phyloP scores from a whole-genome alignment of 2,113 vertebrate species.

The Tragelaphus imberbis region DNA sequence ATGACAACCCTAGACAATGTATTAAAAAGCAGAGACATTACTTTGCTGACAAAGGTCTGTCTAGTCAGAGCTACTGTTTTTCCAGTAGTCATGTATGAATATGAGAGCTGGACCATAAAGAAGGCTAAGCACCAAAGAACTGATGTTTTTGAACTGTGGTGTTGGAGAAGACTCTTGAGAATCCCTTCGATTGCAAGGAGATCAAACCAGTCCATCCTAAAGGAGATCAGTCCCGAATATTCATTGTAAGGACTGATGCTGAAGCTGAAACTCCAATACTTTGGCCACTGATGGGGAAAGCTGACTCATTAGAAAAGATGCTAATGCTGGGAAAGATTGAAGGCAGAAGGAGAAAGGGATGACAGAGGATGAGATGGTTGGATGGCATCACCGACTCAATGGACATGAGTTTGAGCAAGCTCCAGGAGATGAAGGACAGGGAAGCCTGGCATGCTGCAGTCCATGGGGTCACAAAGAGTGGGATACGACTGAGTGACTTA shows the following conservation, averaged over 20 bases:
- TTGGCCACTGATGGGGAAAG: not conserved
- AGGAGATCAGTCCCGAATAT: not conserved
- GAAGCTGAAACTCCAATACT: not conserved
- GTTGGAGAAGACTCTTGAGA: not conserved
- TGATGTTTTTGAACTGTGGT: not conserved
- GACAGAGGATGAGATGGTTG: not conserved
- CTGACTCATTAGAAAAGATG: not conserved
- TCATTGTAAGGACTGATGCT: not conserved
- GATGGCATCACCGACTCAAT: not conserved
- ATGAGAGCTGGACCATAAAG: not conserved
- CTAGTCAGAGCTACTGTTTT: not conserved
- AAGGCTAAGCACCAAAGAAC: rapidly evolving
- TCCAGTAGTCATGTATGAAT: not conserved
- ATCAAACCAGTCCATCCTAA: not conserved
- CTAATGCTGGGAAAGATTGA: not conserved
- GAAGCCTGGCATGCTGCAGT: not conserved
- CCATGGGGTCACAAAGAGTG: not conserved
- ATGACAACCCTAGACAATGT: not conserved
- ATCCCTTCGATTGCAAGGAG: not conserved
- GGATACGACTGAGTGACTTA: not conserved
- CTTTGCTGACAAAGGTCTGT: not conserved
- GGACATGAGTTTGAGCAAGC: not conserved
- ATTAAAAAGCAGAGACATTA: not conserved
- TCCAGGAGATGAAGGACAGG: not conserved
- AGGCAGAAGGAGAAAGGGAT: not conserved